phyloP scores from a whole-genome alignment of 1,140 invertebrate species.

The Pogonognathellus flavescens region DNA sequence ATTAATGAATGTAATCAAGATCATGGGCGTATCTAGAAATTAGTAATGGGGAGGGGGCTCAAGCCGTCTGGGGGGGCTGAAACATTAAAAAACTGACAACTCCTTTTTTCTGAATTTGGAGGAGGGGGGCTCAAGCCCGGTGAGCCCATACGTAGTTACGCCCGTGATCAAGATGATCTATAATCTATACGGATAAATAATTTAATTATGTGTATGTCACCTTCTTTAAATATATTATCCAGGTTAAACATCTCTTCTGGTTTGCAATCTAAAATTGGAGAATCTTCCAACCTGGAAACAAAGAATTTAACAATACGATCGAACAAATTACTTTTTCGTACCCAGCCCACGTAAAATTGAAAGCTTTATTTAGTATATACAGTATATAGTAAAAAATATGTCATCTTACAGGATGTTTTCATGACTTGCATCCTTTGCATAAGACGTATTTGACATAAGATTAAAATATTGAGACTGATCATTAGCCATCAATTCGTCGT shows the following conservation, averaged over 20 bases:
- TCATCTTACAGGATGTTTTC: background rate
- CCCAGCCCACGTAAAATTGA: too few relatives aligned
- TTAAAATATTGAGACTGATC: background rate
- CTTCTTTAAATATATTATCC: background rate
- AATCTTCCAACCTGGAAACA: constrained; percentile 58
- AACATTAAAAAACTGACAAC: too few relatives aligned
- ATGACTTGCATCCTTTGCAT: background rate
- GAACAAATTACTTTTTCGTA: too few relatives aligned
- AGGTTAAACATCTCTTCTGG: background rate
- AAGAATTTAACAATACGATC: constrained; percentile 7
- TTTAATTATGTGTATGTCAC: background rate
- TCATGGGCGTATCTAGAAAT: too few relatives aligned
- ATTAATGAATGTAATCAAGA: too few relatives aligned
- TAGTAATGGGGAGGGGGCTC: too few relatives aligned
- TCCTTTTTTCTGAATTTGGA: too few relatives aligned
- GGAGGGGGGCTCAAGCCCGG: too few relatives aligned
- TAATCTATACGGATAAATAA: background rate
- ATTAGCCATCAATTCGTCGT: constrained; percentile 72
- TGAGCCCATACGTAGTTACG: too few relatives aligned
- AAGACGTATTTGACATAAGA: constrained; percentile 4
- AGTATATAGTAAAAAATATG: background rate
- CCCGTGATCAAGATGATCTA: too few relatives aligned
- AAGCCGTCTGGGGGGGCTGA: too few relatives aligned
- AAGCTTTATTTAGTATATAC: too few relatives aligned
- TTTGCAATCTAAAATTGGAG: constrained; percentile 53